Evolutionary conservation across 2,888 invertebrate species (phyloP).

Genomic region (Ectropis crepuscularia): DNA sequence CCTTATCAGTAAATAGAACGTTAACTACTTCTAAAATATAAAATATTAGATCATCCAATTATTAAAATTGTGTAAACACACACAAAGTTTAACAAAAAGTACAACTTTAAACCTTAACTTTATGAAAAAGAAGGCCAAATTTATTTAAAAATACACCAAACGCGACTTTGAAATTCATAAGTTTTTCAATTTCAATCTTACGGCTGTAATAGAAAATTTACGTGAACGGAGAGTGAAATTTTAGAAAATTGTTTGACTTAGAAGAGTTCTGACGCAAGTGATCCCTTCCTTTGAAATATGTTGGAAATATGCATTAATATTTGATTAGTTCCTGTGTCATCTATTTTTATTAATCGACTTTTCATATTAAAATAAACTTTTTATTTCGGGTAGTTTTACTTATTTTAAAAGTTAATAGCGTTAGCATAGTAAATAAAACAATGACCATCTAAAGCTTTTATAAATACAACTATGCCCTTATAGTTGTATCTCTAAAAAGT

Average conservation of each 20-base stretch:
- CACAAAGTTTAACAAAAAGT: background rate
- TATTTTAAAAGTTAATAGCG: no score
- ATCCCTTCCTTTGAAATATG: background rate
- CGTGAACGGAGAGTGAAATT: slow-evolving; percentile 11
- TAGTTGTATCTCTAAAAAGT: background rate
- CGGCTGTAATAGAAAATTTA: slow-evolving; percentile 20
- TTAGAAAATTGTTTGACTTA: slow-evolving; percentile 2
- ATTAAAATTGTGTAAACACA: background rate
- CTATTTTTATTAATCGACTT: no score
- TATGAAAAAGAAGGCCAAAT: background rate
- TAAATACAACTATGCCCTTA: no score
- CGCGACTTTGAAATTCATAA: slow-evolving; percentile 22
- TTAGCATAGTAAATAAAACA: no score
- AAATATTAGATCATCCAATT: no score
- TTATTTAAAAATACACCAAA: slow-evolving; percentile 12
- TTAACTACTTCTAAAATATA: no score
- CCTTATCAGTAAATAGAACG: no score
- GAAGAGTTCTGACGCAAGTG: background rate
- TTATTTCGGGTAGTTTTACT: no score
- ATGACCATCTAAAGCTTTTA: background rate
- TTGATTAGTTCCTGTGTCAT: no score
- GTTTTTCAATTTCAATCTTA: slow-evolving; percentile 26
- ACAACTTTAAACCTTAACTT: no score
- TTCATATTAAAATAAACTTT: no score
- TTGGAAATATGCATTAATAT: no score